phyloP scores from a whole-genome alignment of 2,113 vertebrate species.

The Morone saxatilis region DNA sequence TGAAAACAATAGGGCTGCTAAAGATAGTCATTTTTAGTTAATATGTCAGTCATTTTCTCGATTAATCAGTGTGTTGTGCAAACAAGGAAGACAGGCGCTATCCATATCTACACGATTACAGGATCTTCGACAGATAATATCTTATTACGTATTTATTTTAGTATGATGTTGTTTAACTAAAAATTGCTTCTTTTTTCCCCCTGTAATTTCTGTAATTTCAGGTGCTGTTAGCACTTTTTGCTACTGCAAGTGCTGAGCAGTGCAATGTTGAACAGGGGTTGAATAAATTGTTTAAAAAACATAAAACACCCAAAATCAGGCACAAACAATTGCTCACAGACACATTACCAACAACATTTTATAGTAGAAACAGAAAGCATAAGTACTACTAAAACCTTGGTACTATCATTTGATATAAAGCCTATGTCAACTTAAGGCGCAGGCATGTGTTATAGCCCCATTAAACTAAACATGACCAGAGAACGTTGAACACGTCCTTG shows the following conservation, averaged over 20 bases:
- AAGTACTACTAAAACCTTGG: background rate
- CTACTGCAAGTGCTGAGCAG: too few relatives aligned
- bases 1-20: too few relatives aligned
- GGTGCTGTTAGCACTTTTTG: background rate
- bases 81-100: too few relatives aligned
- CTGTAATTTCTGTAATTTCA: background rate
- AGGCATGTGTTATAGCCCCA: conserved; percentile 31
- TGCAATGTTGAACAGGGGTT: background rate
- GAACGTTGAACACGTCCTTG: conserved; percentile 56
- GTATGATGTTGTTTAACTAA: too few relatives aligned
- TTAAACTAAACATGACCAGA: conserved; percentile 52
- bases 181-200: background rate
- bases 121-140: too few relatives aligned
- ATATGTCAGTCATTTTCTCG: too few relatives aligned
- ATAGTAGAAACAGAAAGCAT: conserved; percentile 8
- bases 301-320: background rate
- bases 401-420: conserved; percentile 20
- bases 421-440: conserved; percentile 20
- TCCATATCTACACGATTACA: too few relatives aligned
- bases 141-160: too few relatives aligned
- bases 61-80: too few relatives aligned
- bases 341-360: background rate
- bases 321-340: background rate
- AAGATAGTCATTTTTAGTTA: too few relatives aligned
- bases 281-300: background rate